Percentiles rank a stretch among this genome's conserved stretches.
phyloP scores from a whole-genome alignment of 2,888 invertebrate species.

The Antitype chi region DNA sequence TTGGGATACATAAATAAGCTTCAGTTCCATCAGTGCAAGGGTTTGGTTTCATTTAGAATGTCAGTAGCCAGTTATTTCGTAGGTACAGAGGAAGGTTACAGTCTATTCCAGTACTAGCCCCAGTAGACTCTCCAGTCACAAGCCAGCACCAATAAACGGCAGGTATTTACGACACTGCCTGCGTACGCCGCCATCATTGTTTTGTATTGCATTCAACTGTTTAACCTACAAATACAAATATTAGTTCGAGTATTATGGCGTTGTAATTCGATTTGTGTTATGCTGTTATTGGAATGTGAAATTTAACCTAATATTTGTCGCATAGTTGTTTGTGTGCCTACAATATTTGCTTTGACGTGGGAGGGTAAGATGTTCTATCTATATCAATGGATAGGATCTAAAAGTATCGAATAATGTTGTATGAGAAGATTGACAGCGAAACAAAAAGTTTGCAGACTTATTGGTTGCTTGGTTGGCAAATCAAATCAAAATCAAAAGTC shows the following conservation, averaged over 20 bases:
- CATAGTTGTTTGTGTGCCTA: conserved; percentile 6
- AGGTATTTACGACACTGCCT: conserved; percentile 78
- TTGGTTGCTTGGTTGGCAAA: background rate
- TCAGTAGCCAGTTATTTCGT: background rate
- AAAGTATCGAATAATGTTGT: background rate
- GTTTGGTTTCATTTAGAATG: background rate
- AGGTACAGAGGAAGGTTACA: background rate
- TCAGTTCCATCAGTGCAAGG: background rate
- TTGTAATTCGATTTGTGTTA: conserved; percentile 59
- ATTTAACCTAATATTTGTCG: conserved; percentile 32
- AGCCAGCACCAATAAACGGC: conserved; percentile 74
- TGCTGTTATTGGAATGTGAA: conserved; percentile 50
- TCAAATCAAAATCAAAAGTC: too few species aligned
- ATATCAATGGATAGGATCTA: background rate
- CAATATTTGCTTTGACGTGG: background rate
- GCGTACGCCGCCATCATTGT: conserved; percentile 74
- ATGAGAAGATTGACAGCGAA: background rate
- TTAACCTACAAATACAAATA: conserved; percentile 70
- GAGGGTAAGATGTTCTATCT: background rate
- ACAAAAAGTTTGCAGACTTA: background rate
- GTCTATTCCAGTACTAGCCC: conserved; percentile 17
- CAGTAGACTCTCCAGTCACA: conserved; percentile 55
- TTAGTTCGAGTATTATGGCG: conserved; percentile 61
- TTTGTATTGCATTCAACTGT: conserved; percentile 73
- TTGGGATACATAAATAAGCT: background rate